Evolutionary conservation across 1,140 invertebrate genomes (phyloP).

Genomic region (Scaptomyza hsui): DNA sequence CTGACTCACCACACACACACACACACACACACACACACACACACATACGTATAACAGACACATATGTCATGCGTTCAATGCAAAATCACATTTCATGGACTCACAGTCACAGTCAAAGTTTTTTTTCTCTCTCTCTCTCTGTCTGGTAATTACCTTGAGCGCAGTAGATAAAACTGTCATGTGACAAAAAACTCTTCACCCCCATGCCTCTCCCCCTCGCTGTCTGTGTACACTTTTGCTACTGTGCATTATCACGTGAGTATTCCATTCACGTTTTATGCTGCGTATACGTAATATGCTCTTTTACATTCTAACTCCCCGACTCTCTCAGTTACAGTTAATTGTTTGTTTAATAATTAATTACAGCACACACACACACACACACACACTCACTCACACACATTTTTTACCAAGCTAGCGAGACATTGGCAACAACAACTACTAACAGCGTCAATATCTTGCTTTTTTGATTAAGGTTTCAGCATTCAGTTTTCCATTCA

Average conservation of each 20-base stretch:
- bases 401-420: constrained; percentile 18
- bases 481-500: constrained; percentile 21
- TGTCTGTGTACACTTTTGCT: background rate
- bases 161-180: constrained; percentile 21
- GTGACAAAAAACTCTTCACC: background rate
- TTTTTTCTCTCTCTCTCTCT: no score
- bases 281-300: constrained; percentile 47
- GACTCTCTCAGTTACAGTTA: constrained; percentile 64
- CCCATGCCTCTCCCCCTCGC: background rate
- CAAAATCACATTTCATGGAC: constrained; percentile 28
- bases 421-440: constrained; percentile 20
- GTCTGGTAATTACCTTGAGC: constrained; percentile 24
- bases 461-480: constrained; percentile 64
- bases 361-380: constrained; percentile 45
- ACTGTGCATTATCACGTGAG: background rate
- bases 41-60: background rate
- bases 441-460: constrained; percentile 63
- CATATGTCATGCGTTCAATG: constrained; percentile 28
- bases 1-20: background rate
- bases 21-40: background rate
- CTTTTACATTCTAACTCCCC: constrained; percentile 71
- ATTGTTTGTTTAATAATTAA: constrained; percentile 78
- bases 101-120: no score
- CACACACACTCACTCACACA: background rate
- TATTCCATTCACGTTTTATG: constrained; percentile 11